phyloP scores from a whole-genome alignment of 1,140 invertebrate species.

The Lanistes nyassanus region DNA sequence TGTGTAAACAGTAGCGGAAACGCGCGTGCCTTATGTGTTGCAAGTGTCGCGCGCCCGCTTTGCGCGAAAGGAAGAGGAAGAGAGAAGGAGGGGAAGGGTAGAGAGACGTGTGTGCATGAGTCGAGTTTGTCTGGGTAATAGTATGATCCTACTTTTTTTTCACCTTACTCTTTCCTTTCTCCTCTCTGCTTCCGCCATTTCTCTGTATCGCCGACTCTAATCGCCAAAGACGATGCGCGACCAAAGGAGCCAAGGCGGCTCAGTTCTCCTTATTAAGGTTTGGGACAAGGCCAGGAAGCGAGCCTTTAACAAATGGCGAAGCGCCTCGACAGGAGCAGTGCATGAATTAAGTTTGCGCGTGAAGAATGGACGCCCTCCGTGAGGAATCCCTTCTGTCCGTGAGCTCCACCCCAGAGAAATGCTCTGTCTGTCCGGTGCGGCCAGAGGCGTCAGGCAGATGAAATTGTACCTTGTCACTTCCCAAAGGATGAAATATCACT shows the following conservation, averaged over 20 bases:
- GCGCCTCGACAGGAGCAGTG: neutral
- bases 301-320: constrained; percentile 1
- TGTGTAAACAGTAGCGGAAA: neutral
- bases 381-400: constrained; percentile 7
- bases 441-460: neutral
- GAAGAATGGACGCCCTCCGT: constrained; percentile 8
- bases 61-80: neutral
- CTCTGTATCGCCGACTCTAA: neutral
- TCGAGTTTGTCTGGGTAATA: too few species aligned
- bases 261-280: too few species aligned
- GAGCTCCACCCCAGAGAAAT: constrained; percentile 8
- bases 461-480: constrained; percentile 12
- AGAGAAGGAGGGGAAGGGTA: neutral
- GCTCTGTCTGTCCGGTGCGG: neutral
- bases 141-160: too few species aligned
- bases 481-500: constrained; percentile 8
- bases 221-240: neutral
- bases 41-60: too few species aligned
- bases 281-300: neutral
- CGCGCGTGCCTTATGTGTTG: neutral
- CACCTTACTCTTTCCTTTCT: too few species aligned
- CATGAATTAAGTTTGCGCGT: constrained; percentile 1
- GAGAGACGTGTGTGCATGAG: neutral
- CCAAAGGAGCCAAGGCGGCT: too few species aligned
- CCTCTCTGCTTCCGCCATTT: too few species aligned